Conservation (phyloP, 2,888 invertebrate species). For the Mimas tiliae region DNA sequence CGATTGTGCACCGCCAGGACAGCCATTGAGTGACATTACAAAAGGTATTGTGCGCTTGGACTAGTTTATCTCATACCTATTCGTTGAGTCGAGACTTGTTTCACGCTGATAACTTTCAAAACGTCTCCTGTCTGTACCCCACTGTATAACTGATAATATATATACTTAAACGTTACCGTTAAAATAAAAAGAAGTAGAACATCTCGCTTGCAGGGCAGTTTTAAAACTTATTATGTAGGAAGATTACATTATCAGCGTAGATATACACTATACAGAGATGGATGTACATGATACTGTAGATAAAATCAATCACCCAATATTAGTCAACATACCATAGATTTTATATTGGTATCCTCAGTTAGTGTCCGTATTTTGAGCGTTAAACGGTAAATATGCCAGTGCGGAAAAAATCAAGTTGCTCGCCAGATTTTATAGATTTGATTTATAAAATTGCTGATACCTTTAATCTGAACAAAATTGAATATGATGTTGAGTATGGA, state of each 20-base stretch:
- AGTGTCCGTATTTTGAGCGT: conserved; percentile 34
- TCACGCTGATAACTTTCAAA: conserved; percentile 72
- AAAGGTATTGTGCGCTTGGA: conserved; percentile 73
- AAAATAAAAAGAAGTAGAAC: background rate
- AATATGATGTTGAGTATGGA: conserved; percentile 52
- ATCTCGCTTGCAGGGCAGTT: background rate
- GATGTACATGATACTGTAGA: conserved; percentile 31
- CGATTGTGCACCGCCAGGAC: conserved; percentile 49
- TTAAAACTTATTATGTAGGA: background rate
- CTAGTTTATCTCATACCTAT: conserved; percentile 73
- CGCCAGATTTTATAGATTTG: conserved; percentile 57
- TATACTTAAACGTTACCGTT: background rate
- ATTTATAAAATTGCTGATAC: conserved; percentile 57
- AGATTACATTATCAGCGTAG: conserved; percentile 8
- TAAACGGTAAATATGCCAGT: conserved; percentile 53
- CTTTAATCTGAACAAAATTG: conserved; percentile 48
- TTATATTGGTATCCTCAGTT: conserved; percentile 36
- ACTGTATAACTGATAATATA: conserved; percentile 5
- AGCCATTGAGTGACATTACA: conserved; percentile 70
- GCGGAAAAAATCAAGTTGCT: conserved; percentile 61
- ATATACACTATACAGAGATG: conserved; percentile 25
- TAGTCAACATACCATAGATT: conserved; percentile 30
- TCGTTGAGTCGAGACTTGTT: conserved; percentile 65
- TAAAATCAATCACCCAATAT: conserved; percentile 39
- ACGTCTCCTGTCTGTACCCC: conserved; percentile 43